Evolutionary conservation across 2,888 invertebrate species (phyloP).

Genomic region (Dolomedes plantarius): DNA sequence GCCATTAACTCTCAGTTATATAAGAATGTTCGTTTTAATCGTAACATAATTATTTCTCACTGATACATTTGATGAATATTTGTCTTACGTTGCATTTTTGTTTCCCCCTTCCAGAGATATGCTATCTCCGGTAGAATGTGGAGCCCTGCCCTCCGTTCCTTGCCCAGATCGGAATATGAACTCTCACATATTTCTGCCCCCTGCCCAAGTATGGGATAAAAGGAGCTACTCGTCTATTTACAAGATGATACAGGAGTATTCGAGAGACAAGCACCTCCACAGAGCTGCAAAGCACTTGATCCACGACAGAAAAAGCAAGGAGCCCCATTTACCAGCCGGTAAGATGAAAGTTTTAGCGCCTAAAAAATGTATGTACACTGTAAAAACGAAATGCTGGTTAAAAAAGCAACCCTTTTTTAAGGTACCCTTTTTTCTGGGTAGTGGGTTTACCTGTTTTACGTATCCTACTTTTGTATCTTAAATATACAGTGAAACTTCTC

Average conservation of each 20-base stretch:
- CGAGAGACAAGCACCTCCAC: constrained; percentile 1
- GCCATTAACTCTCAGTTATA: too few relatives aligned
- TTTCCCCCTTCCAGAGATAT: constrained; percentile 16
- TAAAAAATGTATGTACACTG: too few relatives aligned
- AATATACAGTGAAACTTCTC: too few relatives aligned
- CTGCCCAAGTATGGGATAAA: constrained; percentile 34
- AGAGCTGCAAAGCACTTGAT: neutral
- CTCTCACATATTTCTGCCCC: constrained; percentile 18
- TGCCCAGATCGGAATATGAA: constrained; percentile 35
- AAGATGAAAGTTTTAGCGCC: neutral
- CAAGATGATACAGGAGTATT: constrained; percentile 40
- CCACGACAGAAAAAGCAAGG: neutral
- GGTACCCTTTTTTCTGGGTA: too few relatives aligned
- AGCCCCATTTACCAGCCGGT: constrained; percentile 45
- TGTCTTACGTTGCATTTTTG: too few relatives aligned
- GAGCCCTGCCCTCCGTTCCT: constrained; percentile 31
- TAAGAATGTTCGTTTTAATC: too few relatives aligned
- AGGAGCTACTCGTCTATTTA: constrained; percentile 29
- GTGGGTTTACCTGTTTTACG: too few relatives aligned
- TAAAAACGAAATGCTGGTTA: too few relatives aligned
- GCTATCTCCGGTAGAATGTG: constrained; percentile 36
- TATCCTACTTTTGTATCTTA: too few relatives aligned
- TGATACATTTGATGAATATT: too few relatives aligned
- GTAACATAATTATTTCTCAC: too few relatives aligned
- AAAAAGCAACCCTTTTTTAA: too few relatives aligned